phyloP scores from a whole-genome alignment of 2,797 vertebrate species.

The Geotrypetes seraphini region DNA sequence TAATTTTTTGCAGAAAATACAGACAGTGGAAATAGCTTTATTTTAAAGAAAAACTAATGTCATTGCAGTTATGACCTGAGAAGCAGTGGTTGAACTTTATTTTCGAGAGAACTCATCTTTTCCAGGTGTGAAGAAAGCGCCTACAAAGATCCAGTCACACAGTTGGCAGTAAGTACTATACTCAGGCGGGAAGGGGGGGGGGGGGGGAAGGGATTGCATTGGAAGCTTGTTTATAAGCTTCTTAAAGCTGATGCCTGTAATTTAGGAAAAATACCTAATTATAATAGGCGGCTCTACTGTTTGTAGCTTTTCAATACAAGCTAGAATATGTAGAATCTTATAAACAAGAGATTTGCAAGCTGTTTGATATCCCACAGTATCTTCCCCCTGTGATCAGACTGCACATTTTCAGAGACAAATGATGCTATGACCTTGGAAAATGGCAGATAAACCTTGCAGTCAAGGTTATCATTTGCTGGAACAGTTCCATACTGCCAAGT shows the following conservation, averaged over 20 bases:
- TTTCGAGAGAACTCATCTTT: too few species aligned
- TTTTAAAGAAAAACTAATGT: slow-evolving; percentile 12
- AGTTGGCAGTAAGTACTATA: slow-evolving; percentile 14
- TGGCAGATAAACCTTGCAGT: too few species aligned
- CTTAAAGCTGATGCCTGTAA: slow-evolving; percentile 12
- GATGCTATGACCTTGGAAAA: too few species aligned
- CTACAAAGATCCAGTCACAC: slow-evolving; percentile 11
- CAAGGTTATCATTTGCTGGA: too few species aligned
- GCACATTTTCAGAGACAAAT: too few species aligned
- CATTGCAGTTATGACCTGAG: slow-evolving; percentile 15
- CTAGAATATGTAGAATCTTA: slow-evolving; percentile 8
- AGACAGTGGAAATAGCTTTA: slow-evolving; percentile 24
- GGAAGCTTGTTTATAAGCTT: too few species aligned
- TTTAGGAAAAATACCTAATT: slow-evolving; percentile 9
- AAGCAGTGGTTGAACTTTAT: background rate
- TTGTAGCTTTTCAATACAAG: background rate
- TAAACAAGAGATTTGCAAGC: background rate
- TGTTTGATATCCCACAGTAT: background rate
- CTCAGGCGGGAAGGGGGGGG: too few species aligned
- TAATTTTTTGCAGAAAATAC: slow-evolving; percentile 15
- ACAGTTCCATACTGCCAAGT: too few species aligned
- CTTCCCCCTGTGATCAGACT: slow-evolving; percentile 1
- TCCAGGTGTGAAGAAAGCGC: slow-evolving; percentile 20
- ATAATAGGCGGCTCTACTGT: slow-evolving; percentile 3
- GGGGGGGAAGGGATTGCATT: slow-evolving; percentile 1